Evolutionary conservation across 2,888 invertebrate species (phyloP), one percentile per base, ranked within the genome.

Genomic region (Antitype chi): DNA sequence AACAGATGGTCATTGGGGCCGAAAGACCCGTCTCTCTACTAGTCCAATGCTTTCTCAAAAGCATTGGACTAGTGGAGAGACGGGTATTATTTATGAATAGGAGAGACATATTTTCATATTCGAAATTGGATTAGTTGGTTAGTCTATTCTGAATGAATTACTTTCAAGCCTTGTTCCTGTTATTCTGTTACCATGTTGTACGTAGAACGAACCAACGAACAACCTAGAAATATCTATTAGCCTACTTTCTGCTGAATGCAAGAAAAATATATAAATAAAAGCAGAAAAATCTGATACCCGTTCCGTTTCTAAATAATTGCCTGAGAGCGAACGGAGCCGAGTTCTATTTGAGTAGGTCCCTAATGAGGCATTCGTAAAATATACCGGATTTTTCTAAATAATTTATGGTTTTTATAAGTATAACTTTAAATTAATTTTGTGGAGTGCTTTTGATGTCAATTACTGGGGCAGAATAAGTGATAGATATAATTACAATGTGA

Each of bases 361-460:
- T 84, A 84, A 84, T 86, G 86, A 84, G 74, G 66, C 25, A 59
- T 82, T 62, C 70, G 64, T 23, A 59, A 49, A 68, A 84, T 66
- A 63, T 62, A 43, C 53, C 47, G n/a, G 47, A 38, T 60, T 59
- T 81, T 69, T 55, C 15, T 59, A 43, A 67, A 43, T 60, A 55
- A 85, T 76, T 72, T 74, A 74, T 74, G 57, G 8, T 70, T 70
- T 76, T 38, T 70, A 70, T 53, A 77, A 81, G 76, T 70, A 73
- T 59, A 23, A 55, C 43, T 62, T 52, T 75, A 55, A 69, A 72
- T 76, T 66, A 62, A 59, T 82, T 72, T 66, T 20, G 23, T 85
- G 32, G 32, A 47, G 53, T 38, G 52, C 49, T 43, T 76, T 74
- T 57, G 47, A 70, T 70, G 53, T 75, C 52, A 75, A 81, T 79